Evolutionary conservation across 2,113 vertebrate species (phyloP).

Genomic region (Casuarius casuarius): DNA sequence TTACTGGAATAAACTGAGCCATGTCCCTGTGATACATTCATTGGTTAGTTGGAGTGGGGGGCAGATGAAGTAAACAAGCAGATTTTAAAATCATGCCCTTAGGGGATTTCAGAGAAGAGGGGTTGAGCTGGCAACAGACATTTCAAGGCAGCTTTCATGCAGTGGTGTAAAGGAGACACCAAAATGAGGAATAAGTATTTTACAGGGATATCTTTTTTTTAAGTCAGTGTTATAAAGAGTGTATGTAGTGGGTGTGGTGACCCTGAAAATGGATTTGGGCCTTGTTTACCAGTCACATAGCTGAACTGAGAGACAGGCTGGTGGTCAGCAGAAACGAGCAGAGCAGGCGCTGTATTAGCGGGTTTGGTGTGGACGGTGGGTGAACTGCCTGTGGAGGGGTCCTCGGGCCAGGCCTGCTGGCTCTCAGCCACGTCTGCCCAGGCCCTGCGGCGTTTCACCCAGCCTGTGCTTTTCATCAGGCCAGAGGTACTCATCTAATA

Average conservation of each 20-base stretch:
- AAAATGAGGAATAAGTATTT: background rate
- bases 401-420: background rate
- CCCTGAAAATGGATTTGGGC: background rate
- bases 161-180: background rate
- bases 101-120: background rate
- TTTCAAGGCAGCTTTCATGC: background rate
- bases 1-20: background rate
- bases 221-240: background rate
- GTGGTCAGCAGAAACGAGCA: background rate
- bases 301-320: too few relatives aligned
- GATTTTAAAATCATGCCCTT: background rate
- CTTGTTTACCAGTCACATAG: background rate
- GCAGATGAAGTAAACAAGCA: background rate
- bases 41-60: background rate
- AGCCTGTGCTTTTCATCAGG: background rate
- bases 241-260: background rate
- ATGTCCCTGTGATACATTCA: background rate
- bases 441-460: background rate
- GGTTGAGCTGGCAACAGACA: background rate
- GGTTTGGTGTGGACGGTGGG: background rate
- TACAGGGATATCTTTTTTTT: background rate
- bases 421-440: background rate
- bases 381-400: background rate
- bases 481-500: background rate
- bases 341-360: fast-evolving